Evolutionary conservation across 2,113 vertebrate species (phyloP), one percentile per base, ranked within the genome.

Genomic region (Coturnix japonica): DNA sequence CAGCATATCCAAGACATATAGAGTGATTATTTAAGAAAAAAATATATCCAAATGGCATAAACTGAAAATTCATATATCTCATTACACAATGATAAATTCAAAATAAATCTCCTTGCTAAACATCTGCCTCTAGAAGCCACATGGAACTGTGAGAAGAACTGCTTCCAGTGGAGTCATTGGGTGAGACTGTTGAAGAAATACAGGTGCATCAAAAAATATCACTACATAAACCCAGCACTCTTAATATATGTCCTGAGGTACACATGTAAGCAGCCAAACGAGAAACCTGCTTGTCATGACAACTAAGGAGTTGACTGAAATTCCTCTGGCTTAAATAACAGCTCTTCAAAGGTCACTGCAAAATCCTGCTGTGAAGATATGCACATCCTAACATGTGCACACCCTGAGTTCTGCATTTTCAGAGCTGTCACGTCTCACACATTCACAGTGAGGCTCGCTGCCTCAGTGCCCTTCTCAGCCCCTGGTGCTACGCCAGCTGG

Each of bases 401-500:
- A 19, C 11, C 6, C 1, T 2, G 13, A 66, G 10, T 49, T 66
- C 49, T 14, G 11, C 6, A 3, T 61, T 70, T 77, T 67, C 72
- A 71, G 72, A 79, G 12, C 31, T 82, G 59, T 54, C 46, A 26
- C 16, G 22, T 70, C 59, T 76, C 26, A 31, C 21, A 31, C 6
- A 11, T 31, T 33, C 35, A 25, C 18, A 7, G 47, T 28, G 67
- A 70, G 18, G 19, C 33, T 30, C 1, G 0, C 13, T 18, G 16
- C 16, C 14, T 33, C 59, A 9, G 9, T 17, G 11, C 39, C 28
- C 5, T 20, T 37, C 81, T 33, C 11, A 19, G 6, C 16, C 4
- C 28, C 21, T 16, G n/a, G 4, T 64, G 46, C 22, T 61, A 7
- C 1, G 3, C 8, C 0, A 2, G 4, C 56, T 49, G 51, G 13